These are phyloP conservation scores for Malurus cyaneus DNA, from an alignment of 2,113 vertebrate species.

Conservation along the genomic window DNA sequence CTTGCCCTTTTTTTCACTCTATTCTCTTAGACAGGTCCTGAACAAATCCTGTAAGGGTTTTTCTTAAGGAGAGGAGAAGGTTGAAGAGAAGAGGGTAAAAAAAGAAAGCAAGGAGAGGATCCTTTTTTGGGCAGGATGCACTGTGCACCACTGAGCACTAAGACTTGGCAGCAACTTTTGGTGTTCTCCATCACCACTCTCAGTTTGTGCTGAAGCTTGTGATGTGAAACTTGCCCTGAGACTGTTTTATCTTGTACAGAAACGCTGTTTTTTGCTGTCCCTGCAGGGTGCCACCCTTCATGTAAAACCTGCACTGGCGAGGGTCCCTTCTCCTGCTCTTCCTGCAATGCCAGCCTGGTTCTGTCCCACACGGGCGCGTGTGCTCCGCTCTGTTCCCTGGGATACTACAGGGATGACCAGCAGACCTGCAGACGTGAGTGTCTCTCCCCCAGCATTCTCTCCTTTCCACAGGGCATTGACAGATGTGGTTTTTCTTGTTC, in stretches of 20 bases:
- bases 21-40: neutral
- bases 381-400: constrained; percentile 72
- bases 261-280: neutral
- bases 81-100: neutral
- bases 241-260: neutral
- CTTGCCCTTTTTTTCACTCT: neutral
- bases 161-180: neutral
- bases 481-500: neutral
- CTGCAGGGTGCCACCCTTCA: constrained; percentile 86
- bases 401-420: constrained; percentile 78
- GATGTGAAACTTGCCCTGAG: neutral
- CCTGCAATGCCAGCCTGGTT: constrained; percentile 73
- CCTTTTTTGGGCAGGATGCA: neutral
- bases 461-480: neutral
- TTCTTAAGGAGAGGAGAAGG: neutral
- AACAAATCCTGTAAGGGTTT: neutral
- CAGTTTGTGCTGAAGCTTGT: neutral
- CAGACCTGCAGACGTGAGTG: constrained; percentile 81
- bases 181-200: fast-evolving
- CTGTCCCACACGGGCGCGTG: constrained; percentile 81
- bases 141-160: neutral
- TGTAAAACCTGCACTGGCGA: constrained; percentile 80
- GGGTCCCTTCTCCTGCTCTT: constrained; percentile 81
- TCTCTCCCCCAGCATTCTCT: neutral
- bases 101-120: neutral